phyloP scores from a whole-genome alignment of 2,888 invertebrate species.

The Rotaria magnacalcarata region DNA sequence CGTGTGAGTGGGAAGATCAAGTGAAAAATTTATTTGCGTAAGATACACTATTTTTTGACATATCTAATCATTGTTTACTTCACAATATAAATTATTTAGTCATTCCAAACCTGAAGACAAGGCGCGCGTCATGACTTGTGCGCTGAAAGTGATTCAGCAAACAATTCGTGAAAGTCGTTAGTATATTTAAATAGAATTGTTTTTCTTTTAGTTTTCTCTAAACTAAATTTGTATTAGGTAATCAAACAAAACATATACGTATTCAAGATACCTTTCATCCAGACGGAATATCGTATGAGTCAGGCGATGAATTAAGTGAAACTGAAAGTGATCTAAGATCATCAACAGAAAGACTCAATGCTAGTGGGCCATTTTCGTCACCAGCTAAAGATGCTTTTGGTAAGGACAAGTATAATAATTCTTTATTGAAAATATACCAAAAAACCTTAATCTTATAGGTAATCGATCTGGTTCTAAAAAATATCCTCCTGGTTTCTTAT shows the following conservation, averaged over 20 bases:
- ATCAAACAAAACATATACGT: slow-evolving; percentile 18
- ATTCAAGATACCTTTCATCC: slow-evolving; percentile 14
- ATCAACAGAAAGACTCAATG: not conserved
- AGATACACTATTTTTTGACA: not conserved
- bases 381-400: not conserved
- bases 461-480: not conserved
- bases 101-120: slow-evolving; percentile 28
- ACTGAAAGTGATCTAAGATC: not conserved
- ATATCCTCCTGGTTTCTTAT: not conserved
- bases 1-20: slow-evolving; percentile 1
- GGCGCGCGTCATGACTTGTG: slow-evolving; percentile 8
- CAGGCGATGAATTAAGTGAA: slow-evolving; percentile 34
- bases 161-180: slow-evolving; percentile 10
- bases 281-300: slow-evolving; percentile 23
- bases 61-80: no score
- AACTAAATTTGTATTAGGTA: not conserved
- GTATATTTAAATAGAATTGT: not conserved
- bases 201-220: no score
- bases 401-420: not conserved
- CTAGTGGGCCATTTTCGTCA: not conserved
- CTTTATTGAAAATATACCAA: no score
- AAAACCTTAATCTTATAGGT: not conserved
- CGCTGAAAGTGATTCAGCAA: slow-evolving; percentile 14
- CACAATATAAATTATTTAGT: not conserved
- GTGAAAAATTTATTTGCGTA: slow-evolving; percentile 14